Evolutionary conservation across 2,797 vertebrate genomes (phyloP).

Genomic region (Aplochiton taeniatus): DNA sequence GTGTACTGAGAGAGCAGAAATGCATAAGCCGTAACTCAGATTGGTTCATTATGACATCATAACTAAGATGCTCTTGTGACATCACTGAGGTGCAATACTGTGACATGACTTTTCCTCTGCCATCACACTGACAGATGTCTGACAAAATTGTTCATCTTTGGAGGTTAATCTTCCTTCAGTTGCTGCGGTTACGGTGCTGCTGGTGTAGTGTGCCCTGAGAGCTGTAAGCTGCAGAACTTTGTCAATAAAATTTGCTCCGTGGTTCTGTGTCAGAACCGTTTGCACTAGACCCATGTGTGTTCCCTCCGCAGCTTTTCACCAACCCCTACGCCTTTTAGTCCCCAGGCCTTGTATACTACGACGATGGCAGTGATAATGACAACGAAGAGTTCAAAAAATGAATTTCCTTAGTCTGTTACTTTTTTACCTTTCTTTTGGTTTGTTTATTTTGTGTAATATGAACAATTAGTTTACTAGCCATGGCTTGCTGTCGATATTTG

Average conservation of each 20-base stretch:
- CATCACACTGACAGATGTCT: background rate
- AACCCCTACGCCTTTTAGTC: background rate
- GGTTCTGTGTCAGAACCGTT: slow-evolving; percentile 70
- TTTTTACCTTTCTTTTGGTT: too few species aligned
- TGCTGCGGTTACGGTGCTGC: slow-evolving; percentile 66
- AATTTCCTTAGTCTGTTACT: too few species aligned
- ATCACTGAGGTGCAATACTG: slow-evolving; percentile 37
- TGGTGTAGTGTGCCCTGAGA: slow-evolving; percentile 75
- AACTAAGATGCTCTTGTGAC: slow-evolving; percentile 37
- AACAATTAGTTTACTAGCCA: too few species aligned
- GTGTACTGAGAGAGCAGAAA: slow-evolving; percentile 35
- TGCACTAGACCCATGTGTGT: slow-evolving; percentile 77
- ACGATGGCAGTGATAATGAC: background rate
- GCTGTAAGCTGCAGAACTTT: slow-evolving; percentile 78
- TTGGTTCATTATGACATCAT: slow-evolving; percentile 18
- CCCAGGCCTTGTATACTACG: background rate
- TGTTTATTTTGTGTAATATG: too few species aligned
- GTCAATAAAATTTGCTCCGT: slow-evolving; percentile 76
- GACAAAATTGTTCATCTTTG: background rate
- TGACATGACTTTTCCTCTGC: slow-evolving; percentile 44
- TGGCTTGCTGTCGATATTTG: too few species aligned
- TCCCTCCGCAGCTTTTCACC: slow-evolving; percentile 31
- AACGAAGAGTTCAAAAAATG: background rate
- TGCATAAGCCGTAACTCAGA: too few species aligned
- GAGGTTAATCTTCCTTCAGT: slow-evolving; percentile 56